These are phyloP conservation scores for Turritopsis rubra DNA, from an alignment of 30 jellyfish, hydroid and myxozoan genomes.

Conservation along the genomic window DNA sequence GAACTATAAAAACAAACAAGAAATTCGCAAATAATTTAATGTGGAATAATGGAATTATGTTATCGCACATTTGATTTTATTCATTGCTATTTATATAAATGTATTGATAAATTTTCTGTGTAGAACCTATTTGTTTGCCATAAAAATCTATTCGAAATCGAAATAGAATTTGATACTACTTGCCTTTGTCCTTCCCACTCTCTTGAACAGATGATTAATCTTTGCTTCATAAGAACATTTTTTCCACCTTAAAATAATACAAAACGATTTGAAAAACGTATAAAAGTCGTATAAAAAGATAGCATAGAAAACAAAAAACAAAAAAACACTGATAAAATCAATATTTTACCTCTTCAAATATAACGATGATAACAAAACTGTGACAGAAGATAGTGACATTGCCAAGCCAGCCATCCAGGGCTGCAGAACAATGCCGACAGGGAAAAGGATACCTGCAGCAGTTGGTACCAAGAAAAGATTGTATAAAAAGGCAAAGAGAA, in stretches of 20 bases:
- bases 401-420: constrained; percentile 99
- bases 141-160: too few species aligned
- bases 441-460: constrained; percentile 97
- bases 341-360: constrained; percentile 68
- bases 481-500: constrained; percentile 81
- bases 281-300: too few species aligned
- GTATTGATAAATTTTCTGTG: too few species aligned
- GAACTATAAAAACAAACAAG: neutral
- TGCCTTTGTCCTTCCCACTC: neutral
- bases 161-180: neutral
- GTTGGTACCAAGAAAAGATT: constrained; percentile 94
- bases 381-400: constrained; percentile 97
- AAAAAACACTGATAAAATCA: neutral
- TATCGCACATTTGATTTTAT: too few species aligned
- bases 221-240: neutral
- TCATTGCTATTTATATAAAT: too few species aligned
- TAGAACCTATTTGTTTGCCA: too few species aligned
- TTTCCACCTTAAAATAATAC: too few species aligned
- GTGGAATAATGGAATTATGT: too few species aligned
- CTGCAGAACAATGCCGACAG: constrained; percentile 81
- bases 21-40: too few species aligned
- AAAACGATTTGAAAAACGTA: too few species aligned
- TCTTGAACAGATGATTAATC: neutral
- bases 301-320: too few species aligned
- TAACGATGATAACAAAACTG: constrained; percentile 93